A percentile compares a stretch with the other conserved stretches of the same genome.
Evolutionary conservation across 2,113 vertebrate species (phyloP).

Genomic region (Coregonus clupeaformis): DNA sequence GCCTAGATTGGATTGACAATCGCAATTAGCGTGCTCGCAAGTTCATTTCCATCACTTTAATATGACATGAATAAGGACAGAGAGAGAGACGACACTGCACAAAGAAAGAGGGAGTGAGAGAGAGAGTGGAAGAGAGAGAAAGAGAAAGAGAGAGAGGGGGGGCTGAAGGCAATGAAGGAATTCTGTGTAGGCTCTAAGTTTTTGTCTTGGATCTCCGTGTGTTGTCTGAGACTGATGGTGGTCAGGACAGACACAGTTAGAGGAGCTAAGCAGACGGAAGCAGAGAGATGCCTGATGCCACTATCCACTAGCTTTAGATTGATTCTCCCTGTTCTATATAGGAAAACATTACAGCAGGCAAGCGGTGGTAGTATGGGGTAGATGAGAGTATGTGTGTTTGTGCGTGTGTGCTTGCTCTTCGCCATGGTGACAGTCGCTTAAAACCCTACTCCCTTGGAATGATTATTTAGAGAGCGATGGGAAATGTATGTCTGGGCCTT

Average conservation of each 20-base stretch:
- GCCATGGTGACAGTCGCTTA: conserved; percentile 33
- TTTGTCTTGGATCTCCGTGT: not conserved
- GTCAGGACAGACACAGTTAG: not conserved
- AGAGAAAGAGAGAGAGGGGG: not conserved
- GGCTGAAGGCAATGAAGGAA: conserved; percentile 2
- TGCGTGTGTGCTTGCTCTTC: conserved; percentile 23
- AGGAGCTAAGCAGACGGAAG: not conserved
- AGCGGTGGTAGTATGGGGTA: conserved; percentile 35
- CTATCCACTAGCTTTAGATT: conserved; percentile 38
- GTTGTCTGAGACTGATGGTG: not conserved
- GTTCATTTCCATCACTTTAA: conserved; percentile 80
- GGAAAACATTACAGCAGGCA: conserved; percentile 35
- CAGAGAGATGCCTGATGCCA: no score
- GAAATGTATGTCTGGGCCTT: not conserved
- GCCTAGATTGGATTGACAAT: conserved; percentile 79
- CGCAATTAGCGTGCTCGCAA: conserved; percentile 79
- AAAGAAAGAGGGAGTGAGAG: conserved; percentile 7
- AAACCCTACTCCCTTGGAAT: conserved; percentile 21
- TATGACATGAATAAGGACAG: conserved; percentile 75
- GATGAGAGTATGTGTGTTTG: conserved; percentile 22
- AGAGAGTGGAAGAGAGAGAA: not conserved
- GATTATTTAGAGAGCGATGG: conserved; percentile 14
- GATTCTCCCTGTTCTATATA: conserved; percentile 45
- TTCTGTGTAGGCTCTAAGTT: conserved; percentile 1
- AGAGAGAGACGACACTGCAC: conserved; percentile 18